These are phyloP conservation scores for Drosophila falleni DNA, from an alignment of 2,888 invertebrate species.

Conservation along the genomic window DNA sequence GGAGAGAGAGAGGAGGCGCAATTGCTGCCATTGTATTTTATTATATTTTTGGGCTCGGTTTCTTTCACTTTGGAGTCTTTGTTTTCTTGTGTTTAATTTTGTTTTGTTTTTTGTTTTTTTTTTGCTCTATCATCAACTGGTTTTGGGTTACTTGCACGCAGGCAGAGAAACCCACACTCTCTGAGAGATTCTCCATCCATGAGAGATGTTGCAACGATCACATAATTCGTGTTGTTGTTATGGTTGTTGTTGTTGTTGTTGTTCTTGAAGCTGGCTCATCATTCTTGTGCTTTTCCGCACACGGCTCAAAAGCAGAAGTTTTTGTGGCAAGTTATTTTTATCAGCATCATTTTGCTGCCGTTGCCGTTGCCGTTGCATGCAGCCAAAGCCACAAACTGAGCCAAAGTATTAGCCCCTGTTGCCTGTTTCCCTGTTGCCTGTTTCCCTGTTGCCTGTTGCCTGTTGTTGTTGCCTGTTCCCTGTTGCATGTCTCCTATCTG, in stretches of 20 bases:
- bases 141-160: constrained; percentile 74
- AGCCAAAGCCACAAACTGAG: constrained; percentile 25
- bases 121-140: constrained; percentile 74
- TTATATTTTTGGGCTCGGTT: constrained; percentile 27
- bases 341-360: constrained; percentile 73
- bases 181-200: constrained; percentile 17
- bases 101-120: constrained; percentile 33
- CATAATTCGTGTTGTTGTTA: constrained; percentile 73
- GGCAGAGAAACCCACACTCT: constrained; percentile 48
- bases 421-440: background rate
- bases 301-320: constrained; percentile 59
- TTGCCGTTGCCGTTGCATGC: constrained; percentile 77
- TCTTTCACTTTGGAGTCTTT: constrained; percentile 53
- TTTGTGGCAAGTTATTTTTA: constrained; percentile 78
- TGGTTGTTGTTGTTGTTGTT: constrained; percentile 31
- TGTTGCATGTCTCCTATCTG: constrained; percentile 3
- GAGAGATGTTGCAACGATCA: constrained; percentile 67
- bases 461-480: background rate
- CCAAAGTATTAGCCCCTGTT: constrained; percentile 16
- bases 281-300: constrained; percentile 76
- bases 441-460: background rate
- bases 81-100: constrained; percentile 19
- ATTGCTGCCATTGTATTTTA: constrained; percentile 37
- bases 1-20: constrained; percentile 18
- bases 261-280: constrained; percentile 72